A percentile compares a stretch with the other conserved stretches of the same genome.
phyloP scores from a whole-genome alignment of 2,888 invertebrate genomes.

The Thalpophila matura region DNA sequence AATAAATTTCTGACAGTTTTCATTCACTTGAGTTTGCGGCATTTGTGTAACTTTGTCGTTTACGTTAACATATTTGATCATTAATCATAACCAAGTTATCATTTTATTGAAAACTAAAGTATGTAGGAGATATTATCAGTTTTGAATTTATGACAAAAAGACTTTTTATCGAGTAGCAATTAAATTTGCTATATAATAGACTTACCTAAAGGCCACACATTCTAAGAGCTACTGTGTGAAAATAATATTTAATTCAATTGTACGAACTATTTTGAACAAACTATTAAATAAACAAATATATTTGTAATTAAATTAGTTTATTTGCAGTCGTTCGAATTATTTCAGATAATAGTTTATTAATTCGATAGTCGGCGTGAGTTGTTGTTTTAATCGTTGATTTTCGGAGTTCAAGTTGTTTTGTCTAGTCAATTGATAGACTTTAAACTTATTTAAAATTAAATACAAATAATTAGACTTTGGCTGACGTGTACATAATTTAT shows the following conservation, averaged over 20 bases:
- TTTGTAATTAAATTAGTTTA: background rate
- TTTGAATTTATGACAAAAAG: too few relatives aligned
- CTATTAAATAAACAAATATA: background rate
- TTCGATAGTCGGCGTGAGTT: conserved; percentile 1
- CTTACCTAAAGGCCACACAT: too few relatives aligned
- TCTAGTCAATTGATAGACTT: conserved; percentile 1
- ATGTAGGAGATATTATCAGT: too few relatives aligned
- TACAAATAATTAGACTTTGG: background rate
- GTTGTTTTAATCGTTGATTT: background rate
- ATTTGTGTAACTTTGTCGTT: background rate
- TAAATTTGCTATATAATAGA: too few relatives aligned
- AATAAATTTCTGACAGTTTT: too few relatives aligned
- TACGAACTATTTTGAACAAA: conserved; percentile 5
- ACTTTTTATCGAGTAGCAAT: too few relatives aligned
- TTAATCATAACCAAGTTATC: too few relatives aligned
- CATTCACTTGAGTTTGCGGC: background rate
- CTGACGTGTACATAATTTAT: background rate
- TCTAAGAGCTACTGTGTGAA: too few relatives aligned
- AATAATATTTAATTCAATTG: too few relatives aligned
- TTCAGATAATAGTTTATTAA: background rate
- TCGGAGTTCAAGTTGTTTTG: background rate
- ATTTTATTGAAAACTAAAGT: too few relatives aligned
- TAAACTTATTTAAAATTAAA: background rate
- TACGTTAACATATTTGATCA: too few relatives aligned
- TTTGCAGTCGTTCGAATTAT: background rate